phyloP scores from a whole-genome alignment of 2,888 invertebrate species.

The Carterocephalus palaemon region DNA sequence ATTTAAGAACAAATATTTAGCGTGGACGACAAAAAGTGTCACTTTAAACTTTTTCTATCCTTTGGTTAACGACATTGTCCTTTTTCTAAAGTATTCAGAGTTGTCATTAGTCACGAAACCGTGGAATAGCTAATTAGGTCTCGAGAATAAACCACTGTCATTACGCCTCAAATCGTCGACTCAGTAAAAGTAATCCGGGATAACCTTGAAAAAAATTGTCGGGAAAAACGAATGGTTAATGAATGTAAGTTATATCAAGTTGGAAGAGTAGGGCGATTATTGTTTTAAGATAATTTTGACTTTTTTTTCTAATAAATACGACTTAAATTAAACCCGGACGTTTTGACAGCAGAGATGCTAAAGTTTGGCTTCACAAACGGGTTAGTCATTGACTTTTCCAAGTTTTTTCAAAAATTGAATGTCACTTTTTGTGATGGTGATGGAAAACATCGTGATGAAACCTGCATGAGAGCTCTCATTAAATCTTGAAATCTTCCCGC shows the following conservation, averaged over 20 bases:
- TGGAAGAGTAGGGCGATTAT: neutral
- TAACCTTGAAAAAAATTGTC: constrained; percentile 14
- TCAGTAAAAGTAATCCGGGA: constrained; percentile 17
- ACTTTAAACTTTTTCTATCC: neutral
- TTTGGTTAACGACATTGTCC: neutral
- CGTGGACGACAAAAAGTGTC: neutral
- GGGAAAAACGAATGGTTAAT: constrained; percentile 17
- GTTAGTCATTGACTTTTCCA: too few relatives aligned
- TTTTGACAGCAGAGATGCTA: too few relatives aligned
- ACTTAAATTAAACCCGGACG: too few relatives aligned
- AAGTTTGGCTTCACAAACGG: too few relatives aligned
- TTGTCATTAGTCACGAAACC: constrained; percentile 11
- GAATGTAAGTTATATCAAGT: constrained; percentile 2
- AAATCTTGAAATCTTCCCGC: too few relatives aligned
- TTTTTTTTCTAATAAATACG: too few relatives aligned
- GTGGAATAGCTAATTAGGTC: constrained; percentile 21
- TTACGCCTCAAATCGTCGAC: constrained; percentile 18
- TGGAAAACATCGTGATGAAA: too few relatives aligned
- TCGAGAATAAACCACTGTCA: constrained; percentile 10
- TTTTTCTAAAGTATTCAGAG: constrained; percentile 3
- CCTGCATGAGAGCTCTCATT: too few relatives aligned
- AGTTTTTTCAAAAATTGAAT: too few relatives aligned
- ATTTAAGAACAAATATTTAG: too few relatives aligned
- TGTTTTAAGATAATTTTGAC: too few relatives aligned
- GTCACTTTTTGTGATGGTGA: too few relatives aligned